Percentiles rank a stretch among this genome's conserved stretches.
phyloP scores from a whole-genome alignment of 2,113 vertebrate genomes.

The Hemiprocne comata region DNA sequence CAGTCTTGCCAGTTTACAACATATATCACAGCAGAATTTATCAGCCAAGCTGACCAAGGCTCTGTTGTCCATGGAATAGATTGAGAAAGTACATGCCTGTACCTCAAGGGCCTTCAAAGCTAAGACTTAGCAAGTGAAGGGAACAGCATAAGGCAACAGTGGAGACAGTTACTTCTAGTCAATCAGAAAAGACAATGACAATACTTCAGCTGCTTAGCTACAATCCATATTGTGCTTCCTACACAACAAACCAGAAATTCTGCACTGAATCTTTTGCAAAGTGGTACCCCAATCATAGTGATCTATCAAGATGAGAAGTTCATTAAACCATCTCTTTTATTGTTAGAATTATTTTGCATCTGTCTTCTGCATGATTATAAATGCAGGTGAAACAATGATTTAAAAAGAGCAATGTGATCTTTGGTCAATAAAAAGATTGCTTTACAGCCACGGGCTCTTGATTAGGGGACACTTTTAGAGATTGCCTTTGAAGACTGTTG shows the following conservation, averaged over 20 bases:
- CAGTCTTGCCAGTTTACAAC: not conserved
- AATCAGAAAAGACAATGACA: not conserved
- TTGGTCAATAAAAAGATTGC: not conserved
- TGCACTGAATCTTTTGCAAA: not conserved
- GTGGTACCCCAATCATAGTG: rapidly evolving
- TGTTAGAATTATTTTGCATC: not conserved
- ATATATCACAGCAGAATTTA: not conserved
- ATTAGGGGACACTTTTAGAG: not conserved
- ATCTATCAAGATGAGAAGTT: not conserved
- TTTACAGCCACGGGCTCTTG: not conserved
- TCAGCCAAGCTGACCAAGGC: not conserved
- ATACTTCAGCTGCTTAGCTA: not conserved
- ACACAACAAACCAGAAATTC: not conserved
- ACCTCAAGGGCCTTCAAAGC: not conserved
- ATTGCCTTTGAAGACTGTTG: not conserved
- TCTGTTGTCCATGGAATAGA: not conserved
- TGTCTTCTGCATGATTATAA: not conserved
- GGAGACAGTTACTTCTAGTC: not conserved
- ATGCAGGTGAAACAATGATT: not conserved
- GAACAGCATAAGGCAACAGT: not conserved
- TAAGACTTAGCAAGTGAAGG: not conserved
- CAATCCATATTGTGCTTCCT: not conserved
- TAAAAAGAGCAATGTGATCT: not conserved
- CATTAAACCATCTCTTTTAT: not conserved
- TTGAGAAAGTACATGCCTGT: not conserved